phyloP scores from a whole-genome alignment of 2,888 invertebrate genomes.

The Eurois occulta region DNA sequence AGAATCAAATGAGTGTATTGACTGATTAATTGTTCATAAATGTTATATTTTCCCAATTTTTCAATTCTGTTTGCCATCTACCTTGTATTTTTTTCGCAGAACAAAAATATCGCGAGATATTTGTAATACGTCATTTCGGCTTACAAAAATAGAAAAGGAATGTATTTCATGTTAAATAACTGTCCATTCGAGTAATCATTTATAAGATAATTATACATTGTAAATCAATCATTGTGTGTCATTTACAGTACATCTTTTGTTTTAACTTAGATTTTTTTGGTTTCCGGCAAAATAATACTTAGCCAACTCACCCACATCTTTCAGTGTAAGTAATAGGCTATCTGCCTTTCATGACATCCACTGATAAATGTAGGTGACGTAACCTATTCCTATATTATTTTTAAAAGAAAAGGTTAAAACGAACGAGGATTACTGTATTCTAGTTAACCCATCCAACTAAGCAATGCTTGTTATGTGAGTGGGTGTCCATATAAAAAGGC shows the following conservation, averaged over 20 bases:
- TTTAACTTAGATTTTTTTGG: too few relatives aligned
- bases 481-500: not conserved
- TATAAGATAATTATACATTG: not conserved
- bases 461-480: not conserved
- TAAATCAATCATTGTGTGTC: not conserved
- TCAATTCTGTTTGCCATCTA: not conserved
- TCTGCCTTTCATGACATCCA: not conserved
- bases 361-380: not conserved
- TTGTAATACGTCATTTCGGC: not conserved
- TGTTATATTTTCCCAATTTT: not conserved
- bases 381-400: not conserved
- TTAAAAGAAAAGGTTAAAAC: not conserved
- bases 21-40: not conserved
- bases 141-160: constrained; percentile 12
- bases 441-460: not conserved
- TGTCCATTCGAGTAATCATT: not conserved
- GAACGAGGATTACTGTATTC: not conserved
- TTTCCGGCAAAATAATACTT: not conserved
- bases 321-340: not conserved
- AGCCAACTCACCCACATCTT: not conserved
- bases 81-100: not conserved
- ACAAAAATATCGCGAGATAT: not conserved
- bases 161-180: not conserved
- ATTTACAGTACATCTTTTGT: too few relatives aligned
- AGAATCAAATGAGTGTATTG: not conserved